Base-by-base conservation (phyloP, 2,888 invertebrate species). In the Brachyopa scutellaris region DNA sequence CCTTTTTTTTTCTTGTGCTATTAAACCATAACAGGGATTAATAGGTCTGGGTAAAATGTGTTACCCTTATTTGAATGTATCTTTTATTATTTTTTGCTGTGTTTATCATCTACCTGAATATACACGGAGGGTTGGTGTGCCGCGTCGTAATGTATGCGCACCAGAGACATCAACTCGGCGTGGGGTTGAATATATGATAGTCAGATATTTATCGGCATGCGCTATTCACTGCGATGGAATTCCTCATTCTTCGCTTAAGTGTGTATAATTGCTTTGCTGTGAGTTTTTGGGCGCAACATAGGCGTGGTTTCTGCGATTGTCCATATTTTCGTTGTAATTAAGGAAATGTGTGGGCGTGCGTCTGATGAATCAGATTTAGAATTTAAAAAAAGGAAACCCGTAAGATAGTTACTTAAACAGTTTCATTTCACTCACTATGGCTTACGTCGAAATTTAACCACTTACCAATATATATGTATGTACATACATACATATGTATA, bases 111-210 rank as follows among this genome's bases (percentile, higher is more conserved):
- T 72, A 72, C 72, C 72, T 72, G 72, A 42, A 49, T 9, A n/a
- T 17, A 2, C 5, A 1, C n/a, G 61, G 61, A 72, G 72, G 72
- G 72, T 61, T 72, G 72, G 2, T 47, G 13, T 23, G 40, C 29
- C 13, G 57, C 47, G 7, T 17, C 17, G 7, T 40, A 57, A 69
- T 47, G 36, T 57, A 38, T 69, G 26, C 47, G 19, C 66, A 33
- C 9, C n/a, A 19, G 38, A 51, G 19, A 40, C 40, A 31, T 62
- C 1, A 38, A 21, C 7, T 19, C 9, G 36, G 17, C 45, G 47
- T 62, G 45, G 72, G 72, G 72, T 73, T 42, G 55, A 53, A 62
- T 38, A n/a, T n/a, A 17, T 62, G 53, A 42, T 21, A 53, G 19
- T 38, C 3, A 31, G 36, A 59, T 36, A 53, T 36, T 45, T 36